Evolutionary conservation across 2,888 invertebrate genomes (phyloP).

Genomic region (Tiphia femorata): DNA sequence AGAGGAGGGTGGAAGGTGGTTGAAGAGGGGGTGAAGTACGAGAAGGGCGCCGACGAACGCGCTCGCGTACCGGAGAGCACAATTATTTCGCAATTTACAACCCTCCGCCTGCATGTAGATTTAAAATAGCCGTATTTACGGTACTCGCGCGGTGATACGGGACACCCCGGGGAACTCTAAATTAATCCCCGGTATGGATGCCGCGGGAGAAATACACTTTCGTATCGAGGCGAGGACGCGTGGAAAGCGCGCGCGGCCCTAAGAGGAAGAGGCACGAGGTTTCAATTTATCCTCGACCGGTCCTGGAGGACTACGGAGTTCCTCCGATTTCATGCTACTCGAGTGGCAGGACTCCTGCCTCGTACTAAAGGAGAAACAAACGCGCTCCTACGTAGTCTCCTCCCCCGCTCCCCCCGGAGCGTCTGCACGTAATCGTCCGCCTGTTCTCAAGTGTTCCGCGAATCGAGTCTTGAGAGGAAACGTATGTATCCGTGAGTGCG

Average conservation of each 20-base stretch:
- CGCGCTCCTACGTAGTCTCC: too few species aligned
- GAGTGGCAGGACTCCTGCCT: too few species aligned
- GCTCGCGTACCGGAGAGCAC: conserved; percentile 43
- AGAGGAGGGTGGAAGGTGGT: conserved; percentile 31
- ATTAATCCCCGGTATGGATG: conserved; percentile 43
- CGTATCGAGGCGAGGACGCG: background rate
- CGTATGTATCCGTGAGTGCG: too few species aligned
- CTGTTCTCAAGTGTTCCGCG: conserved; percentile 18
- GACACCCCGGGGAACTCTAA: conserved; percentile 50
- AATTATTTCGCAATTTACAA: conserved; percentile 65
- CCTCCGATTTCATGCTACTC: too few species aligned
- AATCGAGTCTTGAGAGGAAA: background rate
- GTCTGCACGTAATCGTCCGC: conserved; percentile 13
- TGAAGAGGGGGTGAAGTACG: too few species aligned
- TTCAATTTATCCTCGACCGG: too few species aligned
- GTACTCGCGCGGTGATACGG: conserved; percentile 50
- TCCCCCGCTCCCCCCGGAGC: too few species aligned
- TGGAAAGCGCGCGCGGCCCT: background rate
- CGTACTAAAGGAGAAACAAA: too few species aligned
- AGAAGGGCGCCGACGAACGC: too few species aligned
- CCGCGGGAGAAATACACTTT: conserved; percentile 22
- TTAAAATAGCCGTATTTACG: conserved; percentile 61
- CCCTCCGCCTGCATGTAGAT: conserved; percentile 56
- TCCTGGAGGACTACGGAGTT: too few species aligned
- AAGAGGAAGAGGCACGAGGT: too few species aligned